Percentiles rank a stretch among this genome's conserved stretches.
Evolutionary conservation across 2,888 invertebrate species (phyloP).

Genomic region (Bombylius major): DNA sequence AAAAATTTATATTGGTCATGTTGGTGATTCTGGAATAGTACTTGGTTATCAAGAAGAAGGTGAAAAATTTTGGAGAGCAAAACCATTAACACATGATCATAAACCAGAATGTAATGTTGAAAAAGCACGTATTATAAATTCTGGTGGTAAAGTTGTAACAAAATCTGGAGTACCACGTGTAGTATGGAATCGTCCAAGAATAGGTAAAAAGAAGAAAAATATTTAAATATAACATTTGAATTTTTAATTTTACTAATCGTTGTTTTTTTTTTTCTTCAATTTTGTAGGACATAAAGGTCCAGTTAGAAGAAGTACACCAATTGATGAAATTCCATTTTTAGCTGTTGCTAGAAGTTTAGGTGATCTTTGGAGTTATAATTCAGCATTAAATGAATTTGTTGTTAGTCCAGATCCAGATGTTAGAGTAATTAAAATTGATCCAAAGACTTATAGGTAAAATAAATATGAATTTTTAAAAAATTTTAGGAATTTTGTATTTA

Average conservation of each 20-base stretch:
- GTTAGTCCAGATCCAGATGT: constrained; percentile 98
- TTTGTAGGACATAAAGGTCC: constrained; percentile 49
- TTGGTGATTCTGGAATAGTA: constrained; percentile 95
- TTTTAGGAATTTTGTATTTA: neutral
- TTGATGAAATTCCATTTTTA: constrained; percentile 89
- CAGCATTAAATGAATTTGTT: constrained; percentile 77
- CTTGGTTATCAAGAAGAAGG: constrained; percentile 67
- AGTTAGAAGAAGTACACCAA: constrained; percentile 75
- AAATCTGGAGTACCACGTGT: constrained; percentile 86
- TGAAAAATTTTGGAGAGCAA: constrained; percentile 62
- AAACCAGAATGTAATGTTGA: constrained; percentile 86
- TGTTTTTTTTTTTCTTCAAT: neutral
- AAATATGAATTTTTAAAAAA: constrained; percentile 15
- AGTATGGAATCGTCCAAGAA: constrained; percentile 89
- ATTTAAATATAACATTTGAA: neutral
- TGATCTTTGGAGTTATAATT: constrained; percentile 96
- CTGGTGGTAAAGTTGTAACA: constrained; percentile 65
- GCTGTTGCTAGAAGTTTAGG: constrained; percentile 94
- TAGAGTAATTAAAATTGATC: constrained; percentile 68
- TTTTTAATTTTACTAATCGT: neutral
- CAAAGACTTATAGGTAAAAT: constrained; percentile 49
- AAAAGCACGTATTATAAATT: constrained; percentile 65
- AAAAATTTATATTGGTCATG: constrained; percentile 94
- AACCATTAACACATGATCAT: constrained; percentile 80
- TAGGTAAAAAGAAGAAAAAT: constrained; percentile 39